Base-by-base conservation (phyloP, 2,797 vertebrate genomes). In the Channa striata region DNA sequence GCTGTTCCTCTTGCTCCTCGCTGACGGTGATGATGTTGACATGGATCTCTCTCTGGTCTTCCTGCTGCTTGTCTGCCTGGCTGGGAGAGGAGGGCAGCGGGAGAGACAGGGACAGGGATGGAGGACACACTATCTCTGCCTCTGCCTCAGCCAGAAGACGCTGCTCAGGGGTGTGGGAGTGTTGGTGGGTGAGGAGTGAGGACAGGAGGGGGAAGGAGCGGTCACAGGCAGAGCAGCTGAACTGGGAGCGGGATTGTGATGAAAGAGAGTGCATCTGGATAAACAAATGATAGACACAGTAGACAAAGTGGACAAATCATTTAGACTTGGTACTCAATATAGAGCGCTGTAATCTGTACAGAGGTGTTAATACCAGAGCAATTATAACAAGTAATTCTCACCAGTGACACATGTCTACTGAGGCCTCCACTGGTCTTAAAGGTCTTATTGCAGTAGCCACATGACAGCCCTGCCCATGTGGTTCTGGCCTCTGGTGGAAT, bases 91-190 rank as follows among this genome's bases (percentile, higher is more conserved):
- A 91, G 37, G 94, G 90, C 48, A 95, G 78, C 11, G 94, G 93
- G 30, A 95, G 89, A 3, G 94, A 93, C 79, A 95, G 87, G 23
- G 94, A 93, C n/a, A 95, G 92, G 12, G 94, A 94, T 0, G 94
- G 92, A 1, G 95, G 94, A 34, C 94, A 96, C 4, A 96, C 95
- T 2, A 97, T 96, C 89, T 97, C 96, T 0, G 96, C 96, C 21
- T 96, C 96, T 0, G 96, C 96, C 81, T 96, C 96, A 0, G 95
- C 95, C 58, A 96, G 91, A 30, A 95, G 95, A 21, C 94, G 94
- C 57, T 96, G 97, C 86, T 97, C 97, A 1, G 95, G 96, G 14
- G 95, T 96, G 83, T 98, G 97, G 37, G 96, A 95, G 89, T 96
- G 96, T 86, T 98, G 97, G 89, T 98, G 97, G 33, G 94, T 95